Evolutionary conservation across 2,888 invertebrate genomes (phyloP), one percentile per base, ranked within the genome.

Genomic region (Cheilosia impressa): DNA sequence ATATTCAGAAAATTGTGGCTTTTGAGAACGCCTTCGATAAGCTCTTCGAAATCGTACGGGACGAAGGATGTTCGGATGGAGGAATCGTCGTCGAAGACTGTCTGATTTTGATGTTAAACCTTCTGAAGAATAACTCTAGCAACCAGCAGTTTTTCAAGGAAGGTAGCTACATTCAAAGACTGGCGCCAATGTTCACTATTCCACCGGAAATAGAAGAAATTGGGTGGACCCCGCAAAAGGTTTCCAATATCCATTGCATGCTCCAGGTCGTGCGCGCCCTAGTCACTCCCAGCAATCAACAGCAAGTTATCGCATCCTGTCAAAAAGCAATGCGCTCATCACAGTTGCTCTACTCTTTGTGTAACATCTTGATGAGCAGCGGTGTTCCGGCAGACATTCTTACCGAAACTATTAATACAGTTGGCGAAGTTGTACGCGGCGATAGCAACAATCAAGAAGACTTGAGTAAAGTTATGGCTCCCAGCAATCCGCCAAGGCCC

Each of bases 81-180:
- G 98, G 98, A 84, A 98, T 99, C 71, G 98, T 99, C 0, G 99
- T 99, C 0, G 99, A 99, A 93, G 99, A 99, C 92, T 99, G 99
- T 91, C 93, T 99, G 3, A 93, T 98, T 52, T 93, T 99, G 3
- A 96, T 99, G 95, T 93, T 98, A 72, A 99, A 98, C 93, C 93
- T 99, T 68, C 93, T 99, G 15, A 96, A 96, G 90, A 98, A 98
- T 90, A 99, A 99, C 91, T 95, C 97, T 15, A 98, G 98, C 89
- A 99, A 99, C 93, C 99, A 99, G 88, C 98, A 98, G 91, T 98
- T 99, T 90, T 99, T 99, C 91, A 97, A 98, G 93, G 99, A 99
- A 93, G 98, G 98, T 66, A 98, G 97, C 90, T 98, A 98, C 89
- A 97, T 99, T 88, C 97, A 98, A 90, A 95, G 95, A 87, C 93